A percentile compares a stretch with the other conserved stretches of the same genome.
Conservation (phyloP, 2,113 vertebrate genomes). For the Grammomys surdaster region DNA sequence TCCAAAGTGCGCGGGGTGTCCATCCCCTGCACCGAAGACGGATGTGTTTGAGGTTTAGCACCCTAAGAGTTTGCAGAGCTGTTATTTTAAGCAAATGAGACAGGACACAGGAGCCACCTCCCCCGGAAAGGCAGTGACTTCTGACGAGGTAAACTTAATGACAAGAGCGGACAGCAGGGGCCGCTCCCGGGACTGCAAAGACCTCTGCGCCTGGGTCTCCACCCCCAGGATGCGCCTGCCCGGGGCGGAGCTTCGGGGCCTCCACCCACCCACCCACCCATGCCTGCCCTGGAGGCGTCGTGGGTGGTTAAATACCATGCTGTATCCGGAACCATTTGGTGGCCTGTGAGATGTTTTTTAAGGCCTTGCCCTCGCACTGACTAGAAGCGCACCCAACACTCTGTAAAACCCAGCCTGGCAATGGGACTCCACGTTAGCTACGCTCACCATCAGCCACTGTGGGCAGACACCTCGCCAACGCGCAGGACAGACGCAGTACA, state of each 20-base stretch:
- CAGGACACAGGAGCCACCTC: not conserved
- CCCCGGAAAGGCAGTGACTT: not conserved
- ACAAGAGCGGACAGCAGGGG: not conserved
- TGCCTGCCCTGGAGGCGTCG: not conserved
- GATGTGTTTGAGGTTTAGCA: not conserved
- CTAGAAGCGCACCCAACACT: not conserved
- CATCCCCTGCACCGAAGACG: not conserved
- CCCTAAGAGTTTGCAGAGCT: not conserved
- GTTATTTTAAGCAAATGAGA: not conserved
- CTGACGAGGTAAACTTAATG: not conserved
- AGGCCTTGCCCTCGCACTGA: not conserved
- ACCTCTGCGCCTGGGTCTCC: rapidly evolving
- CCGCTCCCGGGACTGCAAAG: not conserved
- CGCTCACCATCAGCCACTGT: not conserved
- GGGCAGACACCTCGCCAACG: not conserved
- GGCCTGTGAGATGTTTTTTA: not conserved
- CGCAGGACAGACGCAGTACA: not conserved
- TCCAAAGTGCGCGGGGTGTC: not conserved
- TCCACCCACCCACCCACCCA: too few species aligned
- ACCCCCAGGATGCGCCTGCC: rapidly evolving
- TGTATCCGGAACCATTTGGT: rapidly evolving
- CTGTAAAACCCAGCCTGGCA: not conserved
- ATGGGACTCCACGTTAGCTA: rapidly evolving
- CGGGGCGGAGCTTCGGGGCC: not conserved
- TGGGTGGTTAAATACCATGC: not conserved